Percentiles rank a stretch among this genome's conserved stretches.
These are phyloP conservation scores for Suncus etruscus DNA, from an alignment of 2,113 vertebrate genomes.

Conservation along the genomic window DNA sequence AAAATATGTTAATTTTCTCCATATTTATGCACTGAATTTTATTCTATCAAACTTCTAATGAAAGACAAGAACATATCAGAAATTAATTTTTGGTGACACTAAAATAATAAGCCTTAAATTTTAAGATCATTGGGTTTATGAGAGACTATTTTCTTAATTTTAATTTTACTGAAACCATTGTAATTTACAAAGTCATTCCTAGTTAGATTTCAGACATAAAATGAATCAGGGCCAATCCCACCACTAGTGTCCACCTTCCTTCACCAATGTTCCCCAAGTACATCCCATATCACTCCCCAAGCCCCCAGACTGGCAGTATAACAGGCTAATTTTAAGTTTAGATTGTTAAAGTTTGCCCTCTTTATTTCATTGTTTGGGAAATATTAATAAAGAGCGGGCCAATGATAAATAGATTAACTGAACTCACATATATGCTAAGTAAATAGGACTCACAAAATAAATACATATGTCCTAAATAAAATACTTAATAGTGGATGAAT, in stretches of 20 bases:
- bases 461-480: background rate
- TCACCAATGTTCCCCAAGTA: too few relatives aligned
- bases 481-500: background rate
- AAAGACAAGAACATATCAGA: background rate
- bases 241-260: too few relatives aligned
- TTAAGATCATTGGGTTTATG: background rate
- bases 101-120: background rate
- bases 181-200: too few relatives aligned
- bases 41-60: background rate
- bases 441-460: background rate
- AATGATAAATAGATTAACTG: background rate
- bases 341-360: too few relatives aligned
- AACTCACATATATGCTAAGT: background rate
- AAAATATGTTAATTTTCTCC: background rate
- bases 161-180: too few relatives aligned
- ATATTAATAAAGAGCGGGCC: background rate
- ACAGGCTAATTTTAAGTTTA: too few relatives aligned
- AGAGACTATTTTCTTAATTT: background rate
- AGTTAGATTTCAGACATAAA: too few relatives aligned
- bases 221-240: too few relatives aligned
- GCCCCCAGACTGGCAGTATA: too few relatives aligned
- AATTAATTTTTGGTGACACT: background rate
- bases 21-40: background rate
- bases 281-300: too few relatives aligned
- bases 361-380: too few relatives aligned